These are phyloP conservation scores for Procavia capensis DNA, from an alignment of 2,113 vertebrate genomes.

Conservation along the genomic window DNA sequence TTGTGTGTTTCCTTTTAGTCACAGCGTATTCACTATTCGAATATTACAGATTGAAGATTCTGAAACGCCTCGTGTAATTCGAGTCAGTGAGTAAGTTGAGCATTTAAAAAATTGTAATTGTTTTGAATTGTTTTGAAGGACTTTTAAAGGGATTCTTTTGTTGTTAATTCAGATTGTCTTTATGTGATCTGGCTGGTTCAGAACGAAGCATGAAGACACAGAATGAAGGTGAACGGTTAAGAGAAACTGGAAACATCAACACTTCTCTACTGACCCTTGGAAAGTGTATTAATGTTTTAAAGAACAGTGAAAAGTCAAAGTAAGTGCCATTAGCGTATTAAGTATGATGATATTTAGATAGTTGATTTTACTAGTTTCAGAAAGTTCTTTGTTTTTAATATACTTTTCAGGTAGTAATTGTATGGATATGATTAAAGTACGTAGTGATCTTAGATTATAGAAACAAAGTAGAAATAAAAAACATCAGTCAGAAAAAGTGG, in stretches of 20 bases:
- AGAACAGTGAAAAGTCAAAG: slow-evolving; percentile 94
- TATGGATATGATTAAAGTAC: background rate
- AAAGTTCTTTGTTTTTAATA: background rate
- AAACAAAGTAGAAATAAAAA: slow-evolving; percentile 1
- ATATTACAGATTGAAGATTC: slow-evolving; percentile 91
- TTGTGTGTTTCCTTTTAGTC: slow-evolving; percentile 87
- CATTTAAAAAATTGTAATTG: slow-evolving; percentile 31
- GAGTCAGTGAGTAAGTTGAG: slow-evolving; percentile 95
- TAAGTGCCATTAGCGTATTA: slow-evolving; percentile 68
- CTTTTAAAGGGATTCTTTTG: background rate
- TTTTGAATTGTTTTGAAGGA: slow-evolving; percentile 30
- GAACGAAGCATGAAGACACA: slow-evolving; percentile 95
- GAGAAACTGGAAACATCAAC: slow-evolving; percentile 98
- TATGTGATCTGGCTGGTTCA: slow-evolving; percentile 98
- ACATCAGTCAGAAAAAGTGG: background rate
- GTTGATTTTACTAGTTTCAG: background rate
- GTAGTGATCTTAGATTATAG: background rate
- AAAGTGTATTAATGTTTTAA: slow-evolving; percentile 95
- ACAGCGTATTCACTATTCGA: slow-evolving; percentile 96
- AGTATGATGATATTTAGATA: background rate
- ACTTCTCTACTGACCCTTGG: slow-evolving; percentile 94
- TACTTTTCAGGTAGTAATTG: background rate
- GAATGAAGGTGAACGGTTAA: slow-evolving; percentile 95
- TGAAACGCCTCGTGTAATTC: slow-evolving; percentile 85
- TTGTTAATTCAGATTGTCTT: slow-evolving; percentile 88